Evolutionary conservation across 2,113 vertebrate species (phyloP), one percentile per base, ranked within the genome.

Genomic region (Danionella cerebrum): DNA sequence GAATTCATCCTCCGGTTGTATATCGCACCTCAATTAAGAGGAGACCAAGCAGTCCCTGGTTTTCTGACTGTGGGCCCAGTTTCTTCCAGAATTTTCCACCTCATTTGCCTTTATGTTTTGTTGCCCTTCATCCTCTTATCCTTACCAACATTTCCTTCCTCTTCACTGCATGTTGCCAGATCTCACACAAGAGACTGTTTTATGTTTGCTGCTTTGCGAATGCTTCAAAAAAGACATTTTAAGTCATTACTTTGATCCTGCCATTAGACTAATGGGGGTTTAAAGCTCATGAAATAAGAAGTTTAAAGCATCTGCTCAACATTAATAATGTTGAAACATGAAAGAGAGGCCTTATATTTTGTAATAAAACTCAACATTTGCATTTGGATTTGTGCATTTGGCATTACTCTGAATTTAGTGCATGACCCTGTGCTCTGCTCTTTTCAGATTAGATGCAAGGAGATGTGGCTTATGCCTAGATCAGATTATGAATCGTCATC

Each of bases 1-100:
- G 8, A 25, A 53, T 68, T 68, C 53, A 57, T 58, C 65, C 53
- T 68, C 65, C 53, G 51, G 54, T 50, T 69, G 48, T 69, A 59
- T 69, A 50, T 53, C 31, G 53, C 38, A 33, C 51, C 33, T 50
- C 33, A 60, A 59, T 51, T 69, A 69, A 48, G 53, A 58, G 58
- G 66, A 58, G 24, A 51, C 33, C 67, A 58, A 21, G 19, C 65
- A 57, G 35, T 24, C 29, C 36, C 29, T 52, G 55, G 22, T 64
- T 42, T 47, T 64, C 50, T 47, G 31, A 12, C 36, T 42, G 14
- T 11, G 27, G 41, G 29, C 50, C n/a, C 31, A 24, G 45, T 62
- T 19, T 39, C 27, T 13, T 42, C 58, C 41, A 7, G 18, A 42
- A 36, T 35, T 62, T 62, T 69, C 58, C 54, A 50, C 54, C 35